Evolutionary conservation across 2,888 invertebrate species (phyloP).

Genomic region (Andrena minutula): DNA sequence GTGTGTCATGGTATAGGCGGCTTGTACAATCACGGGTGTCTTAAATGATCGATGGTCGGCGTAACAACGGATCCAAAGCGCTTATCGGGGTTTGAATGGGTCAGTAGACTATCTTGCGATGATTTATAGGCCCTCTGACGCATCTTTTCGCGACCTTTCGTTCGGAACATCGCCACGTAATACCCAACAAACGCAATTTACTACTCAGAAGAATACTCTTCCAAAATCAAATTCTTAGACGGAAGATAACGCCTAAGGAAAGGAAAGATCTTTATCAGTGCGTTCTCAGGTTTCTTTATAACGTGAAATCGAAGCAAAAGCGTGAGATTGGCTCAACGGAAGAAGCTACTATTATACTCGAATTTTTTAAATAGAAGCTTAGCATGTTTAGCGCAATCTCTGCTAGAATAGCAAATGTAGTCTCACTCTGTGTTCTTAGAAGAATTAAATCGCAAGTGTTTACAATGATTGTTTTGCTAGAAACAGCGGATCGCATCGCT

Average conservation of each 20-base stretch:
- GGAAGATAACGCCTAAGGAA: neutral
- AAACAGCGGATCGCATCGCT: neutral
- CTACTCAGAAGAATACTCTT: no score
- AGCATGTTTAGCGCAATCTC: no score
- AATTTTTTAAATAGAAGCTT: no score
- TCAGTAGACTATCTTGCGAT: constrained; percentile 16
- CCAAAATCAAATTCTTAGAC: neutral
- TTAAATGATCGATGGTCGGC: constrained; percentile 39
- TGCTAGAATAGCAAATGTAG: no score
- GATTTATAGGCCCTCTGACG: constrained; percentile 9
- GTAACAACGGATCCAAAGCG: constrained; percentile 4
- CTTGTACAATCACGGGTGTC: constrained; percentile 8
- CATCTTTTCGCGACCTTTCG: constrained; percentile 14
- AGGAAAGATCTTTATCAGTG: constrained; percentile 2
- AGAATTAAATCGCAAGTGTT: neutral
- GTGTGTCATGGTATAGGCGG: neutral
- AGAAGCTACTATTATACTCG: no score
- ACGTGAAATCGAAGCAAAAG: constrained; percentile 2
- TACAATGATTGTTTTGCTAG: neutral
- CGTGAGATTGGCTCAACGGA: neutral
- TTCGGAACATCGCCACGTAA: constrained; percentile 9
- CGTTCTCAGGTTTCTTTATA: neutral
- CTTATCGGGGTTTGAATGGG: constrained; percentile 16
- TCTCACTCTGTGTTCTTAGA: no score
- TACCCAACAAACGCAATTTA: neutral